A percentile compares a stretch with the other conserved stretches of the same genome.
phyloP scores from a whole-genome alignment of 2,113 vertebrate genomes.

The Dicaeum eximium region DNA sequence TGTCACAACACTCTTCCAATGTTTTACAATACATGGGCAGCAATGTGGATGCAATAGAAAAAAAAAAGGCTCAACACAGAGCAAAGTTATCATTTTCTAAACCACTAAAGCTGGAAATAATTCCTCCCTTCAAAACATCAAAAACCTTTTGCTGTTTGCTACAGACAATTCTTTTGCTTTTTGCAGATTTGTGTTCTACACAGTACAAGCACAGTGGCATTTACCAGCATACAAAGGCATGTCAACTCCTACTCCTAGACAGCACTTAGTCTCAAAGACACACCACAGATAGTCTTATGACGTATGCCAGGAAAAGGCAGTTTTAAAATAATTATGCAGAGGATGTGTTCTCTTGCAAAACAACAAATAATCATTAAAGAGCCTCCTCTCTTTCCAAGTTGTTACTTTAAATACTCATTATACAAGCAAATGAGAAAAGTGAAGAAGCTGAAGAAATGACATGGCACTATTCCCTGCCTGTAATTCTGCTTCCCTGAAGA shows the following conservation, averaged over 20 bases:
- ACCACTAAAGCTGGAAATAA: not conserved
- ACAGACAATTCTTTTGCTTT: not conserved
- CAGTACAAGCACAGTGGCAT: not conserved
- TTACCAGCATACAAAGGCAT: not conserved
- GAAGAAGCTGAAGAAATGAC: constrained; percentile 3
- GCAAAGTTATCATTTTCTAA: not conserved
- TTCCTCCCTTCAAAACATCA: not conserved
- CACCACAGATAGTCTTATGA: not conserved
- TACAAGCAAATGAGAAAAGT: constrained; percentile 7
- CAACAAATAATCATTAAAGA: constrained; percentile 30
- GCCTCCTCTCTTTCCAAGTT: not conserved
- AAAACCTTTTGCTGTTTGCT: not conserved
- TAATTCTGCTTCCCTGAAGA: not conserved
- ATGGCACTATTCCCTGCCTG: not conserved
- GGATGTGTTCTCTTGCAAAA: constrained; percentile 9
- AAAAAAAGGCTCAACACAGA: not conserved
- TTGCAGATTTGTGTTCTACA: not conserved
- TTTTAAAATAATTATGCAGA: constrained; percentile 44
- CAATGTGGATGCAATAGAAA: not conserved
- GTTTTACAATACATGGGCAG: not conserved
- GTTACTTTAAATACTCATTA: constrained; percentile 19
- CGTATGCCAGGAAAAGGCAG: not conserved
- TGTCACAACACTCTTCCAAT: not conserved
- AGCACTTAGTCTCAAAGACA: not conserved
- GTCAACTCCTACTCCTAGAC: not conserved